Evolutionary conservation across 2,797 vertebrate species (phyloP), one percentile per base, ranked within the genome.

Genomic region (Sebastes miniatus): DNA sequence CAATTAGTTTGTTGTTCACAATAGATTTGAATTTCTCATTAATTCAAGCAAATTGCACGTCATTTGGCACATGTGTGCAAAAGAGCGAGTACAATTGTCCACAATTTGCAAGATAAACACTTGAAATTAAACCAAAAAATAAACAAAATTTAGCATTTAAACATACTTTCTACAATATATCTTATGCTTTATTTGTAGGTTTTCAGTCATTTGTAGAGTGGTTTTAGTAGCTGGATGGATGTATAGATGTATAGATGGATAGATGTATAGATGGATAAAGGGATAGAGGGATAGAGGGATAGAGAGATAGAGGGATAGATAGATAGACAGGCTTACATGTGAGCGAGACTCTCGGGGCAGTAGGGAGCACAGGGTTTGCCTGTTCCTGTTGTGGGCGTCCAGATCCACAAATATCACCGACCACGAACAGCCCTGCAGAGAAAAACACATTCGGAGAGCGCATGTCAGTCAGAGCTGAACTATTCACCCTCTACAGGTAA

Each of bases 401-500:
- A 99, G 95, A 94, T 99, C 99, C 95, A 99, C 99, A 92, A 99
- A 99, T 93, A 99, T 99, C 85, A 99, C 98, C 12, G 99, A 99
- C 99, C 98, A 99, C 0, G 99, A 99, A 89, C 99, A 99, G 73
- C 96, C 96, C 96, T 97, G 86, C 72, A 83, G 81, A 83, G 54
- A 27, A 89, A 78, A 68, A 74, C 57, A 84, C 29, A 82, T 2
- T 56, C 22, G 75, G 39, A 87, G 43, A 79, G n/a, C 69, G 18
- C 29, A 75, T 47, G 11, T 4, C 9, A 39, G 70, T 80, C 77
- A 83, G 43, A 61, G 66, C 24, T 74, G n/a, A 84, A 68, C 80
- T 27, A 10, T 67, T 77, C 71, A 74, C 29, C 62, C 22, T 32
- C 31, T 54, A 68, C 72, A 77, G 74, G 70, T 24, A 72, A 36